phyloP scores from a whole-genome alignment of 2,113 vertebrate genomes.

The Laticauda colubrina region DNA sequence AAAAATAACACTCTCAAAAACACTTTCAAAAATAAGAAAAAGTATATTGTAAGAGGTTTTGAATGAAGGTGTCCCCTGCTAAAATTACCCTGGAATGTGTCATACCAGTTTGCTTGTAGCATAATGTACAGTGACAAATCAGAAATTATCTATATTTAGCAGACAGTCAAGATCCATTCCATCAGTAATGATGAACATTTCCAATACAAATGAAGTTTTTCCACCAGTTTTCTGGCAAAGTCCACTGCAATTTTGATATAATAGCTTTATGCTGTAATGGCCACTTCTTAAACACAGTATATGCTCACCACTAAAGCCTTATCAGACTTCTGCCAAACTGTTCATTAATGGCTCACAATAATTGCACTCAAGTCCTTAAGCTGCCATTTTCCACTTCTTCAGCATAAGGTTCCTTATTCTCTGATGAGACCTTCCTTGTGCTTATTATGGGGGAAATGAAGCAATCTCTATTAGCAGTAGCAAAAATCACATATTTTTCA shows the following conservation, averaged over 20 bases:
- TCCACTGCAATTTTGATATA: background rate
- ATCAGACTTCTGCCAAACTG: background rate
- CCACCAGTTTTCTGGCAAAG: background rate
- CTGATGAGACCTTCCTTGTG: conserved; percentile 13
- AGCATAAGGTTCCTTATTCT: fast-evolving
- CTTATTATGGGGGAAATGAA: background rate
- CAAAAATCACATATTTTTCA: background rate
- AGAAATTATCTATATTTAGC: background rate
- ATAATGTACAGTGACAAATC: background rate
- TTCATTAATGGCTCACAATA: background rate
- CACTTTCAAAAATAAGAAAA: background rate
- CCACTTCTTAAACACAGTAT: background rate
- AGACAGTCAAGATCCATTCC: background rate
- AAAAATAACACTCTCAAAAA: background rate
- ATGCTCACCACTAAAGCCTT: background rate
- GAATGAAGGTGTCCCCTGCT: background rate
- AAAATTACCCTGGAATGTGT: background rate
- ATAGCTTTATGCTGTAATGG: conserved; percentile 1
- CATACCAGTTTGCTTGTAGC: background rate
- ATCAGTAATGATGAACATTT: background rate
- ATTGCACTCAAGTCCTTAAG: conserved; percentile 8
- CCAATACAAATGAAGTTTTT: background rate
- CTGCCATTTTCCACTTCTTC: background rate
- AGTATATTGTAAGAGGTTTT: background rate
- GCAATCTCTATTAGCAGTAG: conserved; percentile 6